Evolutionary conservation across 2,113 vertebrate species (phyloP).

Genomic region (Otus sunia): DNA sequence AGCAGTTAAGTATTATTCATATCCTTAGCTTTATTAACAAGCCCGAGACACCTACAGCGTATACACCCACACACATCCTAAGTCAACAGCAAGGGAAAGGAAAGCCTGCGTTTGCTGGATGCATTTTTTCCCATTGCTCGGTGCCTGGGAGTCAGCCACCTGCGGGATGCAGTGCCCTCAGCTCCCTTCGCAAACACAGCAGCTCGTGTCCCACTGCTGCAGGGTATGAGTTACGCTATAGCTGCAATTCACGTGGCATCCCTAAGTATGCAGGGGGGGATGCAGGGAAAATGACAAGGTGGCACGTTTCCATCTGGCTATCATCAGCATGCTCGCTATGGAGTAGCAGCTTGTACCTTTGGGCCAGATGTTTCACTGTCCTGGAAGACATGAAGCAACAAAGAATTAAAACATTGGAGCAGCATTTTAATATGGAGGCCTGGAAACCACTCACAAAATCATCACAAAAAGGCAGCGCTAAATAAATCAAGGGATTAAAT

Average conservation of each 20-base stretch:
- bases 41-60: constrained; percentile 37
- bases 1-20: constrained; percentile 49
- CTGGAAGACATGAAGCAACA: neutral
- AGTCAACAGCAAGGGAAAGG: neutral
- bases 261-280: neutral
- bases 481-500: neutral
- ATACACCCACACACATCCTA: constrained; percentile 30
- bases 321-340: neutral
- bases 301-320: constrained; percentile 1
- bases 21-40: constrained; percentile 32
- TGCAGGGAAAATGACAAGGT: neutral
- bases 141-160: neutral
- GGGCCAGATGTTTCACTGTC: neutral
- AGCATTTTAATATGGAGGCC: neutral
- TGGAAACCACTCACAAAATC: neutral
- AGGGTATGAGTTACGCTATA: neutral
- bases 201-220: neutral
- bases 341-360: neutral
- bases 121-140: neutral
- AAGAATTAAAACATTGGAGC: neutral
- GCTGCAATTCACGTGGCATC: neutral
- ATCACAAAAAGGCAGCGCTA: accelerated
- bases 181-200: neutral
- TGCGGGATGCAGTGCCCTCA: neutral
- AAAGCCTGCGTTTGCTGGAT: neutral